These are phyloP conservation scores for Bugulina stolonifera DNA, from an alignment of 2,888 invertebrate species.

Conservation along the genomic window DNA sequence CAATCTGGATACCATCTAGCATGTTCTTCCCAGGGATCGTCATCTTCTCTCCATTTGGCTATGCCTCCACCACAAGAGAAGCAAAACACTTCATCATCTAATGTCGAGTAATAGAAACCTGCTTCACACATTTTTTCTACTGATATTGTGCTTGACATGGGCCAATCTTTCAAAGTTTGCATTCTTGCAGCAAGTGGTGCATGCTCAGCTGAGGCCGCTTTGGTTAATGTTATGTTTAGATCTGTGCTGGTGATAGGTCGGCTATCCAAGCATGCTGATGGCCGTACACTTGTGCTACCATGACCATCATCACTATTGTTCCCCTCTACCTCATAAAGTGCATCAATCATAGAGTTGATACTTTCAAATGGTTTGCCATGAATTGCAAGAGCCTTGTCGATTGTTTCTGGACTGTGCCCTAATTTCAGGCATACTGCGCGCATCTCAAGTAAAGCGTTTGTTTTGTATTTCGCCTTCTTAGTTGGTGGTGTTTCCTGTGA, in stretches of 20 bases:
- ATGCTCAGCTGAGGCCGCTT: background rate
- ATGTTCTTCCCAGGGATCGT: constrained; percentile 91
- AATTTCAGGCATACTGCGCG: too few relatives aligned
- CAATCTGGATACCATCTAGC: constrained; percentile 85
- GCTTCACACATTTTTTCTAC: constrained; percentile 73
- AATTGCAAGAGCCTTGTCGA: too few relatives aligned
- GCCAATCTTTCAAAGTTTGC: background rate
- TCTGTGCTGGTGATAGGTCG: background rate
- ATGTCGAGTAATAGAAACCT: constrained; percentile 82
- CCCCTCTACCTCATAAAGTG: too few relatives aligned
- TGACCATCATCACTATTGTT: too few relatives aligned
- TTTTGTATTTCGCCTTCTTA: background rate
- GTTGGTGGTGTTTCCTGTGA: background rate
- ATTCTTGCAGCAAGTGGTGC: background rate
- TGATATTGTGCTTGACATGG: background rate
- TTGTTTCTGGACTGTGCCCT: background rate
- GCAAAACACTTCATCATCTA: constrained; percentile 81
- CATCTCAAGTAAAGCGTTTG: background rate
- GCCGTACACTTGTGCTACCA: too few relatives aligned
- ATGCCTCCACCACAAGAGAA: constrained; percentile 89
- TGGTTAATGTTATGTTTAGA: background rate
- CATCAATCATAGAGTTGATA: too few relatives aligned
- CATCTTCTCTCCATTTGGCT: constrained; percentile 84
- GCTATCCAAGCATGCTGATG: too few relatives aligned
- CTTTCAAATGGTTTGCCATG: background rate